A percentile compares a stretch with the other conserved stretches of the same genome.
phyloP scores from a whole-genome alignment of 2,888 invertebrate genomes.

The Lithodes maja region DNA sequence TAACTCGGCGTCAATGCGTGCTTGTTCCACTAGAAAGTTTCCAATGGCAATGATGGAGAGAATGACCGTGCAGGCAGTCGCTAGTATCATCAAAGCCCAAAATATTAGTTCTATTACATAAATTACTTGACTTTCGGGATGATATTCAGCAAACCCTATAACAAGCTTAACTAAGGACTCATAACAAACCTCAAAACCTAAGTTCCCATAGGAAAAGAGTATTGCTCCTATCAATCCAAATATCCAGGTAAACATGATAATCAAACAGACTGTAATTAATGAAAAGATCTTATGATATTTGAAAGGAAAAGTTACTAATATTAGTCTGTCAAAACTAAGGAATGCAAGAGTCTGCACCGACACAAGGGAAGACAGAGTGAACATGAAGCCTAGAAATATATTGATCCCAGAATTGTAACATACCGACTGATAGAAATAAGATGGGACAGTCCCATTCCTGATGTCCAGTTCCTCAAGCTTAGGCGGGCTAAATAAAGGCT shows the following conservation, averaged over 20 bases:
- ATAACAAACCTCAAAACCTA: neutral
- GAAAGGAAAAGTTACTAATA: neutral
- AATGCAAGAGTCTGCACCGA: slow-evolving; percentile 31
- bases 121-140: neutral
- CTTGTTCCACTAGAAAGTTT: slow-evolving; percentile 34
- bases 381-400: slow-evolving; percentile 7
- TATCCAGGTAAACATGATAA: neutral
- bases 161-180: neutral
- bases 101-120: no score
- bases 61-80: neutral
- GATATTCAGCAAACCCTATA: neutral
- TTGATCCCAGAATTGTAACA: neutral
- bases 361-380: slow-evolving; percentile 1
- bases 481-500: neutral
- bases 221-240: neutral
- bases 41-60: slow-evolving; percentile 39
- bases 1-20: slow-evolving; percentile 19
- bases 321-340: slow-evolving; percentile 34
- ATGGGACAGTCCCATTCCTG: neutral
- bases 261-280: neutral
- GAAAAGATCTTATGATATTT: slow-evolving; percentile 13
- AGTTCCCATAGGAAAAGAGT: neutral
- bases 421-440: no score
- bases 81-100: neutral
- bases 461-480: neutral